Evolutionary conservation across 2,113 vertebrate species (phyloP).

Genomic region (Conger conger): DNA sequence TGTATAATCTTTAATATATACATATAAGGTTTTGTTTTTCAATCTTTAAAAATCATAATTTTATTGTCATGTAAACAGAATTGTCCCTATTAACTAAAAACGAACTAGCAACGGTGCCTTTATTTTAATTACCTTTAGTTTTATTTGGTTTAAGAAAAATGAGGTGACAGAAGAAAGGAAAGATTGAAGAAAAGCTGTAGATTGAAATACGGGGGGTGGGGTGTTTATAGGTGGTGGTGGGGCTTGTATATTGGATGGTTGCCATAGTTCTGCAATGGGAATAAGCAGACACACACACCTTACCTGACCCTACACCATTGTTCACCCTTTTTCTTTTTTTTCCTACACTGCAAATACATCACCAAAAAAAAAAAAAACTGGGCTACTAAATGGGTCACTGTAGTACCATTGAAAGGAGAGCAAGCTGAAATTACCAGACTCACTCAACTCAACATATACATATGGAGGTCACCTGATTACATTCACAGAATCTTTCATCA

Average conservation of each 20-base stretch:
- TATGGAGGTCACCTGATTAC: constrained; percentile 14
- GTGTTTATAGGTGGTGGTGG: background rate
- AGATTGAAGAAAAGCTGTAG: no score
- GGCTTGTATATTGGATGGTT: background rate
- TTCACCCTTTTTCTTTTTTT: constrained; percentile 1
- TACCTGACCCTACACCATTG: background rate
- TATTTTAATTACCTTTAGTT: no score
- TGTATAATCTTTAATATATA: no score
- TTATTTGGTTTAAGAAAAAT: no score
- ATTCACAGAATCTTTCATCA: background rate
- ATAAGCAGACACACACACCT: background rate
- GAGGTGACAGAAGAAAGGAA: no score
- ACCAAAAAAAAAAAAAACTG: constrained; percentile 6
- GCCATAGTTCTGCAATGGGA: background rate
- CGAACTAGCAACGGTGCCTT: no score
- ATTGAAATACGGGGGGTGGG: background rate
- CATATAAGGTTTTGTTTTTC: no score
- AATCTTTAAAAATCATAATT: no score
- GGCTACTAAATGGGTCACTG: constrained; percentile 20
- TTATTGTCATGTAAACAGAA: no score
- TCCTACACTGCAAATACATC: background rate
- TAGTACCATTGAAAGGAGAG: constrained; percentile 14
- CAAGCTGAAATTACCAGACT: constrained; percentile 10
- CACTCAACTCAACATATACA: background rate
- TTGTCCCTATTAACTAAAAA: no score